These are phyloP conservation scores for Scaeva pyrastri DNA, from an alignment of 2,888 invertebrate species.

Conservation along the genomic window DNA sequence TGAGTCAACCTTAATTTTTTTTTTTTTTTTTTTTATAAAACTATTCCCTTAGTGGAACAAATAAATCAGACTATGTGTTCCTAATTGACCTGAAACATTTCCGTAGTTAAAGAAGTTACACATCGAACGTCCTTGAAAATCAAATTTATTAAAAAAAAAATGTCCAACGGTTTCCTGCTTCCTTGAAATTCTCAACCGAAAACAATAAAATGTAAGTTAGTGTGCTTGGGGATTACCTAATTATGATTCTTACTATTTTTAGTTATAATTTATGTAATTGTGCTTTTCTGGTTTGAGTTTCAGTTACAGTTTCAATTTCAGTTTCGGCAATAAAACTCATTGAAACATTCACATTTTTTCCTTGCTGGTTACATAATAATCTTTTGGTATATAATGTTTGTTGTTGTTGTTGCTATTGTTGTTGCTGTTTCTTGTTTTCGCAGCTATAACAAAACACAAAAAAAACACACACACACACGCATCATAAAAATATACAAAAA, in stretches of 20 bases:
- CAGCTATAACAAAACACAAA: constrained; percentile 25
- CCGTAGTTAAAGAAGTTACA: too few relatives aligned
- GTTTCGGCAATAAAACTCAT: constrained; percentile 19
- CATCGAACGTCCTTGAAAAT: too few relatives aligned
- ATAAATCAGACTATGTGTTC: constrained; percentile 21
- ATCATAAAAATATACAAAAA: constrained; percentile 23
- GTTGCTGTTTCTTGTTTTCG: constrained; percentile 33
- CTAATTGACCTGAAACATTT: constrained; percentile 55
- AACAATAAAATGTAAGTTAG: neutral
- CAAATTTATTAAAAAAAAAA: too few relatives aligned
- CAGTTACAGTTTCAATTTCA: too few relatives aligned
- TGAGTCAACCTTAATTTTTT: constrained; percentile 33
- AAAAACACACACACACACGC: neutral
- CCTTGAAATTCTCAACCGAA: too few relatives aligned
- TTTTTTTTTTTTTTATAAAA: neutral
- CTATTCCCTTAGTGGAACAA: neutral
- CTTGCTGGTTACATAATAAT: constrained; percentile 19
- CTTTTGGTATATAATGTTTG: constrained; percentile 23
- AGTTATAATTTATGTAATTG: constrained; percentile 1
- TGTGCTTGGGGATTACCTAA: constrained; percentile 28
- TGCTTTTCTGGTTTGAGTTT: constrained; percentile 60
- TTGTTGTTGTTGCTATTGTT: constrained; percentile 9
- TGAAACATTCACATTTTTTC: neutral
- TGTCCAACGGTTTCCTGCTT: too few relatives aligned
- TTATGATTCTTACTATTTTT: constrained; percentile 28